These are phyloP conservation scores for Hirudinaria manillensis DNA, from an alignment of 2,888 invertebrate species.

Conservation along the genomic window DNA sequence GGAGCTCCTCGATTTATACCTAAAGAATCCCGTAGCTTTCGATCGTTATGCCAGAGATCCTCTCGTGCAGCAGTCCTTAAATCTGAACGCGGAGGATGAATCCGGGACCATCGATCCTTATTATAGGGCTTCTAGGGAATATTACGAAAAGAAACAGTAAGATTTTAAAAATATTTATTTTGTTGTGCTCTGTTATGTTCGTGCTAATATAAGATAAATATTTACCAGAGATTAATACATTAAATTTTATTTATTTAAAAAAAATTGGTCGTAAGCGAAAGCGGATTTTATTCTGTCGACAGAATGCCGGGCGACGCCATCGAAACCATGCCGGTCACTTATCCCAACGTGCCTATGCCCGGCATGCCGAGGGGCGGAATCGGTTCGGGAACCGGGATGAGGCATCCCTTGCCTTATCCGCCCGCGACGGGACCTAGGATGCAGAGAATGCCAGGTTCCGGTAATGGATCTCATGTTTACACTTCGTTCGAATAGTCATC, in stretches of 20 bases:
- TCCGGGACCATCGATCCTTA: slow-evolving; percentile 4
- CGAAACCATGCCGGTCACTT: slow-evolving; percentile 26
- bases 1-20: slow-evolving; percentile 32
- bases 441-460: slow-evolving; percentile 1
- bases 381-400: not conserved
- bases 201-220: not conserved
- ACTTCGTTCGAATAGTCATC: slow-evolving; percentile 21
- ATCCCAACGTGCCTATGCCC: slow-evolving; percentile 22
- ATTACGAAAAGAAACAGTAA: slow-evolving; percentile 23
- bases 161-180: not conserved
- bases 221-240: not conserved
- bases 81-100: slow-evolving; percentile 11
- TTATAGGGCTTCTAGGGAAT: slow-evolving; percentile 28
- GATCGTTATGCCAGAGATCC: slow-evolving; percentile 32
- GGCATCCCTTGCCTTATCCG: not conserved
- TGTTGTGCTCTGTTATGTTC: not conserved
- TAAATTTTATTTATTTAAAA: not conserved
- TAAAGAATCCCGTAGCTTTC: slow-evolving; percentile 29
- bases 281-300: not conserved
- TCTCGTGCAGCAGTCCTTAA: slow-evolving; percentile 27
- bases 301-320: not conserved
- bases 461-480: slow-evolving; percentile 12
- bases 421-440: not conserved
- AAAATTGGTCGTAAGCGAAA: not conserved
- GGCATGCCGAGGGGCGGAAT: not conserved